phyloP scores from a whole-genome alignment of 2,113 vertebrate species.

The Thunnus maccoyii region DNA sequence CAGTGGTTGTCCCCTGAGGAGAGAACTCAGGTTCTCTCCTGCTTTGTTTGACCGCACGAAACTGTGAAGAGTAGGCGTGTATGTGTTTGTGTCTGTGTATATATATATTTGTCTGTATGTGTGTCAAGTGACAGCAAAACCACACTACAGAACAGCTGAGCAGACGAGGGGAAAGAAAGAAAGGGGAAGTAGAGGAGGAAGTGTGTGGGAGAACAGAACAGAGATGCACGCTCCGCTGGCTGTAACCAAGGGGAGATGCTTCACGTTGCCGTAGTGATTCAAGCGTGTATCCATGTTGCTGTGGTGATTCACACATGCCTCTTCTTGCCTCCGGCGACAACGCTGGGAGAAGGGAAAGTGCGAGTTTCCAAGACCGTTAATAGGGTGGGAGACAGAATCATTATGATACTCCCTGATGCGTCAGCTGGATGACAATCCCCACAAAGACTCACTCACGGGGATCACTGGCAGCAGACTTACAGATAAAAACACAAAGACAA shows the following conservation, averaged over 20 bases:
- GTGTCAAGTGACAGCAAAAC: background rate
- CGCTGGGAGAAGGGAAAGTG: conserved; percentile 52
- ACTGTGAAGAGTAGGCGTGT: background rate
- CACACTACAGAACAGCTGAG: conserved; percentile 2
- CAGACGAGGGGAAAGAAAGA: background rate
- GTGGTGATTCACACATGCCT: conserved; percentile 72
- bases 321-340: conserved; percentile 63
- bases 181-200: conserved; percentile 33
- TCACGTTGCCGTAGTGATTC: conserved; percentile 71
- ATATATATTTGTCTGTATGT: background rate
- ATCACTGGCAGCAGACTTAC: background rate
- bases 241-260: conserved; percentile 73
- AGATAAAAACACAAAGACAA: background rate
- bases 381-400: conserved; percentile 38
- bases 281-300: conserved; percentile 65
- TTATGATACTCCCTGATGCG: background rate
- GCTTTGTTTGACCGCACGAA: conserved; percentile 20
- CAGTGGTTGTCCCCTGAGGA: conserved; percentile 2
- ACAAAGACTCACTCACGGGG: background rate
- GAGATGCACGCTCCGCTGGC: conserved; percentile 49
- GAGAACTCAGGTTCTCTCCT: conserved; percentile 21
- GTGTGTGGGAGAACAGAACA: conserved; percentile 60
- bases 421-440: background rate
- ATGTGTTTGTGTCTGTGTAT: background rate
- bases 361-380: conserved; percentile 50